Evolutionary conservation across 2,113 vertebrate species (phyloP).

Genomic region (Ptilonorhynchus violaceus): DNA sequence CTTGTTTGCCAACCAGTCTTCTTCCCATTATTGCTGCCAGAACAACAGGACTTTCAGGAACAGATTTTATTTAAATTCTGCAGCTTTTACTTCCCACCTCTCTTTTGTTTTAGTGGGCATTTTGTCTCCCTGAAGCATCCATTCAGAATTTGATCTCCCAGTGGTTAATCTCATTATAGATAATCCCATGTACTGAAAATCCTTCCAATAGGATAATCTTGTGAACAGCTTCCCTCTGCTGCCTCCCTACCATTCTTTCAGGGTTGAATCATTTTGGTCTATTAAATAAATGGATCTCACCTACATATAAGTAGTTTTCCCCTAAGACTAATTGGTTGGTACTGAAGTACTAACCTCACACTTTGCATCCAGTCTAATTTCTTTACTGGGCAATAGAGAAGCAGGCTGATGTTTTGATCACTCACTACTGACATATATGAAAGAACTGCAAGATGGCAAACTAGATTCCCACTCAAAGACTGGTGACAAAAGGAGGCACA

Average conservation of each 20-base stretch:
- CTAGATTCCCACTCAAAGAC: background rate
- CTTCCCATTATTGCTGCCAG: background rate
- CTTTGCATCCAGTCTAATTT: background rate
- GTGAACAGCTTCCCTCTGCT: slow-evolving; percentile 22
- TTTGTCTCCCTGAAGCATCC: slow-evolving; percentile 27
- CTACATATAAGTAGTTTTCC: background rate
- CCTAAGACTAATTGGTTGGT: background rate
- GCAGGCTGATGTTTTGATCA: background rate
- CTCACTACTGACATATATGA: background rate
- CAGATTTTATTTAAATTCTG: slow-evolving; percentile 1
- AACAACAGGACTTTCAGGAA: background rate
- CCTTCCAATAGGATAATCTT: slow-evolving; percentile 54
- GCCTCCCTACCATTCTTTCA: slow-evolving; percentile 15
- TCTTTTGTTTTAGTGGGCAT: slow-evolving; percentile 55
- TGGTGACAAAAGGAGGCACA: background rate
- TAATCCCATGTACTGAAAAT: slow-evolving; percentile 60
- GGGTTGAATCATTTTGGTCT: slow-evolving; percentile 10
- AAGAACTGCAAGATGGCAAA: background rate
- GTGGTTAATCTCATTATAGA: slow-evolving; percentile 63
- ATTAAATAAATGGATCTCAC: slow-evolving; percentile 4
- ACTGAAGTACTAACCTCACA: background rate
- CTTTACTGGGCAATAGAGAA: background rate
- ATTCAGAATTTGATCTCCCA: slow-evolving; percentile 52
- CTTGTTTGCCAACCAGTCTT: background rate
- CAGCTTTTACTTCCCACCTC: slow-evolving; percentile 22